A percentile compares a stretch with the other conserved stretches of the same genome.
These are phyloP conservation scores for Galagoides demidoff DNA, from an alignment of 2,797 vertebrate species.

Conservation along the genomic window DNA sequence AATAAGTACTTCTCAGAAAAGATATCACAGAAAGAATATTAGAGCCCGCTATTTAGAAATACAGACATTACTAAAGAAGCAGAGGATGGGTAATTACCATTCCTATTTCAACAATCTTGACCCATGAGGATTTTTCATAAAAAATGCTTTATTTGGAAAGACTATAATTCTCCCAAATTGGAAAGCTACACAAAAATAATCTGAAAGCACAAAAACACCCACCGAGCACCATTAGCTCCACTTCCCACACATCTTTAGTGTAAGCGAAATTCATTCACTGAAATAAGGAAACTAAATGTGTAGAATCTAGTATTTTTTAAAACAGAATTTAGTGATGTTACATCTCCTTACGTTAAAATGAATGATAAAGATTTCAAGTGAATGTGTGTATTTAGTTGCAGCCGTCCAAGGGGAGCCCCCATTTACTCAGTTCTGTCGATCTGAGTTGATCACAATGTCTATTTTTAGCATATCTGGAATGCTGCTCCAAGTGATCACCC, in stretches of 20 bases:
- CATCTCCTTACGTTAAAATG: not conserved
- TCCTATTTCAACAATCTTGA: not conserved
- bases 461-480: not conserved
- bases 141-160: constrained; percentile 27
- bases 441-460: not conserved
- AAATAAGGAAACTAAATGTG: not conserved
- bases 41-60: not conserved
- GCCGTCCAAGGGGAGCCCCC: not conserved
- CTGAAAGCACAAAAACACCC: not conserved
- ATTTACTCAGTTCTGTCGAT: not conserved
- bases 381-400: not conserved
- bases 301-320: not conserved
- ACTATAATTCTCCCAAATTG: constrained; percentile 8
- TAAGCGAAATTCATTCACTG: constrained; percentile 37
- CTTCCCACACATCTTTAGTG: not conserved
- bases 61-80: not conserved
- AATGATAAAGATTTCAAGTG: not conserved
- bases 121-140: not conserved
- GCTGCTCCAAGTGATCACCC: not conserved
- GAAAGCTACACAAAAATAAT: not conserved
- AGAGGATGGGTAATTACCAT: not conserved
- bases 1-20: not conserved
- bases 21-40: not conserved
- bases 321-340: not conserved
- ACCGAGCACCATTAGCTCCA: not conserved